Conservation (phyloP, 1,140 invertebrate genomes). For the Drosophila insularis region DNA sequence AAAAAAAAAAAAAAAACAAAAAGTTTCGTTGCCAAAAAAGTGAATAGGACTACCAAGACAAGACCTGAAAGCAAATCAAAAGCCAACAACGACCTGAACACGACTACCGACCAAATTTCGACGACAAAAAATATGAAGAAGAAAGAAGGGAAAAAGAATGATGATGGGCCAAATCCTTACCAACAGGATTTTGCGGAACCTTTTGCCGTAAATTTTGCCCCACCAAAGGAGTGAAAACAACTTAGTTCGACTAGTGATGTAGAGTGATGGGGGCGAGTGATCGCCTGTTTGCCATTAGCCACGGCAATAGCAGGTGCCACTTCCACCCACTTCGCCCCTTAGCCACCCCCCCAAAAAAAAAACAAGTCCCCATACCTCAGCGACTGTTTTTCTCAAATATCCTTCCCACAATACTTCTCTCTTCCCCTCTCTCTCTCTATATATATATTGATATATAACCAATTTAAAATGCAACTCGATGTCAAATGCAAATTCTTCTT, state of each 20-base stretch:
- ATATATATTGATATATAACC: background rate
- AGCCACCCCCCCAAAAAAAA: background rate
- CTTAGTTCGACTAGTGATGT: conserved; percentile 50
- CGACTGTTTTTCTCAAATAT: conserved; percentile 66
- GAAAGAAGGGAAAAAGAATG: background rate
- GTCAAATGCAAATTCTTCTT: conserved; percentile 32
- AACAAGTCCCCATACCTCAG: conserved; percentile 43
- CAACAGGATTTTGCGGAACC: background rate
- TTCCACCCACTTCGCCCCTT: conserved; percentile 11
- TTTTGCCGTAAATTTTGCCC: conserved; percentile 18
- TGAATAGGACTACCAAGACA: background rate
- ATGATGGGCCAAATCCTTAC: background rate
- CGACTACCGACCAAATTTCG: background rate
- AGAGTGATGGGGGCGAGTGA: conserved; percentile 28
- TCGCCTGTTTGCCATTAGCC: background rate
- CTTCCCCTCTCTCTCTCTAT: conserved; percentile 21
- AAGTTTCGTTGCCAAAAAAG: conserved; percentile 70
- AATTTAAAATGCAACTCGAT: conserved; percentile 27
- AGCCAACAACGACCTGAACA: conserved; percentile 23
- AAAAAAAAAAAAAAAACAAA: conserved; percentile 41
- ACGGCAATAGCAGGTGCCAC: background rate
- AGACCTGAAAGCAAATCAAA: background rate
- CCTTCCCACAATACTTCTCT: background rate
- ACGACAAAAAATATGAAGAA: background rate
- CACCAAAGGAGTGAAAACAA: conserved; percentile 41